Base-by-base conservation (phyloP, 2,888 invertebrate species). In the Tigriopus californicus region DNA sequence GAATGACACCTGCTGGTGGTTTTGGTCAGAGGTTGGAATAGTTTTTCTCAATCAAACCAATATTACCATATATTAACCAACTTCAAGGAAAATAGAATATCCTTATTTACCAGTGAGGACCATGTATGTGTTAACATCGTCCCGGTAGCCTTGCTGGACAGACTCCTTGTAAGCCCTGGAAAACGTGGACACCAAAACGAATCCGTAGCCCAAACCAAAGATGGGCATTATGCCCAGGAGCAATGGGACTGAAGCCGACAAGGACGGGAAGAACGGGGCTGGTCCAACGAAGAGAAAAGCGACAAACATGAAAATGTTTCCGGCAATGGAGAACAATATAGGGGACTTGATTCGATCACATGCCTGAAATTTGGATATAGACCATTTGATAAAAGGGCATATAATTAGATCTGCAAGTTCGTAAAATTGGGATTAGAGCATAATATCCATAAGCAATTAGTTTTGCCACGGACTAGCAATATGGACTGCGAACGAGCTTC, bases 291-390 rank as follows among this genome's bases (percentile, higher is more conserved):
- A 49, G 15, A 49, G 49, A 18, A 20, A 22, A 12, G 20, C 22
- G 22, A 49, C 11, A 5, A 22, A 5, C 15, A 20, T 49, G 49
- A 11, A 15, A 3, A 49, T 4, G 11, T 49, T 22, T 18, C 49
- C 49, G 20, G 22, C 13, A 13, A 49, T 49, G 15, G 49, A 20
- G 8, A 49, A 49, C 20, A 22, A 12, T 49, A 49, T 22, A 11
- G 49, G 49, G 4, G 15, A 49, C 49, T 49, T 49, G 20, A 49
- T 22, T 49, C 22, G 15, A 22, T 49, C 49, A 49, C 49, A 49
- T 3, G 11, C 20, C 49, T 49, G 49, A n/a, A n/a, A n/a, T n/a
- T n/a, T n/a, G n/a, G n/a, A n/a, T n/a, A n/a, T n/a, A n/a, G n/a
- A n/a, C n/a, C n/a, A n/a, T n/a, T n/a, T n/a, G n/a, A n/a, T n/a